A percentile compares a stretch with the other conserved stretches of the same genome.
Evolutionary conservation across 2,888 invertebrate species (phyloP).

Genomic region (Nomada goodeniana): DNA sequence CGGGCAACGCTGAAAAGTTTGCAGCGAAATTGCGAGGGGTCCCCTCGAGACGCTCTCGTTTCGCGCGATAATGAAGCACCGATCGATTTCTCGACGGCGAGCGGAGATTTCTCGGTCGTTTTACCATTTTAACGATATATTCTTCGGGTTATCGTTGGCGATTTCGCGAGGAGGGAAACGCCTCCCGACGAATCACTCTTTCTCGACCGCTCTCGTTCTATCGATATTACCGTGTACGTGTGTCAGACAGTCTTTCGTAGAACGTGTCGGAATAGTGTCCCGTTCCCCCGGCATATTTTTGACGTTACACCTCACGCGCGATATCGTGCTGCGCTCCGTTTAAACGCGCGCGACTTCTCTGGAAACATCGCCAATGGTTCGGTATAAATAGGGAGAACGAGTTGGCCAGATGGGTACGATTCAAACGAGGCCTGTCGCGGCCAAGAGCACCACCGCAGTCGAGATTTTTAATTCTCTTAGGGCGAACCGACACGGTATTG

Average conservation of each 20-base stretch:
- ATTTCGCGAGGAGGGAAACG: neutral
- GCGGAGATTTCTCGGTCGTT: slow-evolving; percentile 11
- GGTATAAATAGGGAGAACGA: slow-evolving; percentile 3
- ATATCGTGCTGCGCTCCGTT: slow-evolving; percentile 13
- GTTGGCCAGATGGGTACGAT: slow-evolving; percentile 25
- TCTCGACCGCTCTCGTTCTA: neutral
- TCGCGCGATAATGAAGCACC: slow-evolving; percentile 38
- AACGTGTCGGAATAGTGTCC: neutral
- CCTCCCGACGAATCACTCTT: neutral
- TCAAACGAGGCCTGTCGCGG: slow-evolving; percentile 19
- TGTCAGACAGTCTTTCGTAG: neutral
- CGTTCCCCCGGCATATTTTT: neutral
- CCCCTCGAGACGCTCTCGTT: slow-evolving; percentile 11
- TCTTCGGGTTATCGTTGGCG: slow-evolving; percentile 15
- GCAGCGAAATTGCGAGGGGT: slow-evolving; percentile 30
- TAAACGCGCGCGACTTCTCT: slow-evolving; percentile 22
- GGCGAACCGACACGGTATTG: neutral
- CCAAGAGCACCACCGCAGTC: neutral
- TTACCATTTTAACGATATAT: slow-evolving; percentile 39
- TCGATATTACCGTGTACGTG: neutral
- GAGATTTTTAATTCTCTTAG: slow-evolving; percentile 38
- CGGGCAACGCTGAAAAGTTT: slow-evolving; percentile 45
- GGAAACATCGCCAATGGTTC: slow-evolving; percentile 52
- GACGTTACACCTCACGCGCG: neutral
- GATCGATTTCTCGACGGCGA: slow-evolving; percentile 47